Conservation (phyloP, 2,797 vertebrate genomes). For the Acanthornis magna region DNA sequence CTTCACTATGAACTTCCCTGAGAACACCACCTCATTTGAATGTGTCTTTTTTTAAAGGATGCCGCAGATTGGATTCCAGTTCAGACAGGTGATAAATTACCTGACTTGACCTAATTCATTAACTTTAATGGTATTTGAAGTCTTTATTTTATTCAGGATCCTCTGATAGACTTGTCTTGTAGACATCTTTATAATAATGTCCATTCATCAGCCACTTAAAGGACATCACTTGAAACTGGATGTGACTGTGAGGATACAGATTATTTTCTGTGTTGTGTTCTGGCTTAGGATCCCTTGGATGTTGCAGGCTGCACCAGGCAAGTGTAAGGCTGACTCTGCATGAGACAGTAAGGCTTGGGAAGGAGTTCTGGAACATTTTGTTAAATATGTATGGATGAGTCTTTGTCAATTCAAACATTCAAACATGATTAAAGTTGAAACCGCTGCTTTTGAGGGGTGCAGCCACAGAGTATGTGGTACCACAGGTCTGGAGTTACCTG, state of each 20-base stretch:
- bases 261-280: neutral
- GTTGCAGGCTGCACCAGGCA: neutral
- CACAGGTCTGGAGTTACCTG: neutral
- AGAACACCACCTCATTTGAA: conserved; percentile 1
- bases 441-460: neutral
- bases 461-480: neutral
- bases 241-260: neutral
- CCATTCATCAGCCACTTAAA: conserved; percentile 36
- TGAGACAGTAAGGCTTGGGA: neutral
- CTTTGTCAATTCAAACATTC: neutral
- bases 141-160: conserved; percentile 19
- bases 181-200: conserved; percentile 29
- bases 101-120: conserved; percentile 61
- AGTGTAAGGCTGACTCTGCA: neutral
- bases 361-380: neutral
- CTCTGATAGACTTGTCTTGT: neutral
- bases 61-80: neutral
- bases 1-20: neutral
- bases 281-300: neutral
- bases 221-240: neutral
- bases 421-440: neutral
- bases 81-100: conserved; percentile 46
- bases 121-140: conserved; percentile 54
- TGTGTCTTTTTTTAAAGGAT: conserved; percentile 3
- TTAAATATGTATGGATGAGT: neutral